Evolutionary conservation across 2,113 vertebrate genomes (phyloP).

Genomic region (Zosterops pallidus): DNA sequence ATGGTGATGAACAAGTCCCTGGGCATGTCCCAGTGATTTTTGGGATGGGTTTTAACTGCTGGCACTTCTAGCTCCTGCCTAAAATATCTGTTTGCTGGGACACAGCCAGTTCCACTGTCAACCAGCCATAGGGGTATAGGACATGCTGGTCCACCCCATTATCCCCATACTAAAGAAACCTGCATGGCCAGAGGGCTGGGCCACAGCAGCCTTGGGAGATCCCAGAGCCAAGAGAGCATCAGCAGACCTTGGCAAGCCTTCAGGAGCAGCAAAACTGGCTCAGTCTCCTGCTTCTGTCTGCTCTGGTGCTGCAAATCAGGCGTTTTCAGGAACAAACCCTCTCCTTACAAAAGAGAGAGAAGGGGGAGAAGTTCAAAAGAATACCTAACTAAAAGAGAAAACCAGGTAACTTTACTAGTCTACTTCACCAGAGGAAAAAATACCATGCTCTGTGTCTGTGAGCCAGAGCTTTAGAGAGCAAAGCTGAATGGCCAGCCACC

Average conservation of each 20-base stretch:
- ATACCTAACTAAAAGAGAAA: too few relatives aligned
- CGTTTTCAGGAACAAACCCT: background rate
- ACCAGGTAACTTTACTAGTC: too few relatives aligned
- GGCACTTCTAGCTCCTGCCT: background rate
- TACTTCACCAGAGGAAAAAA: too few relatives aligned
- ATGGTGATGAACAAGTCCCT: fast-evolving
- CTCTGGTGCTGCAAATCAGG: background rate
- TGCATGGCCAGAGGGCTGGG: background rate
- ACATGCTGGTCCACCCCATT: background rate
- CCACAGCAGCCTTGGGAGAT: background rate
- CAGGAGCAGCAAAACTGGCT: background rate
- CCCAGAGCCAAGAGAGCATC: background rate
- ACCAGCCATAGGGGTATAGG: background rate
- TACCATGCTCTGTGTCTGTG: too few relatives aligned
- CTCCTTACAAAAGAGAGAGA: too few relatives aligned
- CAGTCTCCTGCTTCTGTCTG: background rate
- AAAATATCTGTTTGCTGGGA: background rate
- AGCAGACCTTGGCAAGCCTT: background rate
- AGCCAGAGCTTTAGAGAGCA: too few relatives aligned
- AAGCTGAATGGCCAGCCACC: too few relatives aligned
- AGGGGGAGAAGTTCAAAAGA: too few relatives aligned
- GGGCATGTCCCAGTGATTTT: background rate
- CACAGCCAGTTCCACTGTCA: background rate
- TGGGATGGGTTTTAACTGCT: background rate
- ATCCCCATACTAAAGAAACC: background rate